Evolutionary conservation across 2,113 vertebrate genomes (phyloP).

Genomic region (Daubentonia madagascariensis): DNA sequence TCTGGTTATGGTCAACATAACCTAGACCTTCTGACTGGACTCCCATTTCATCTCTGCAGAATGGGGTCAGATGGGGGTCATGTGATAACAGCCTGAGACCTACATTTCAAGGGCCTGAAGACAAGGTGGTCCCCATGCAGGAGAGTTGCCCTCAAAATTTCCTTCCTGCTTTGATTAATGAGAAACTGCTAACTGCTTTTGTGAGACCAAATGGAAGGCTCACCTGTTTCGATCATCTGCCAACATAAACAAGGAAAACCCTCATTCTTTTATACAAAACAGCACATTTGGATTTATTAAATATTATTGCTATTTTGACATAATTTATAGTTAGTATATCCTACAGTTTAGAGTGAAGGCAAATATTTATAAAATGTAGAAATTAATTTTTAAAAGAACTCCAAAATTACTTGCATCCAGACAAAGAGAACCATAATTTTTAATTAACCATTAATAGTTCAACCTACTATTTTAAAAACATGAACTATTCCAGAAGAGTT

Average conservation of each 20-base stretch:
- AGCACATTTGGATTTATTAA: constrained; percentile 42
- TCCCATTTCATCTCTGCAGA: not conserved
- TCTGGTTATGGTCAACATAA: not conserved
- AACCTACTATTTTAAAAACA: not conserved
- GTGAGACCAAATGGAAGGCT: constrained; percentile 23
- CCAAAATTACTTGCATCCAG: constrained; percentile 2
- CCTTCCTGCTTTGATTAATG: not conserved
- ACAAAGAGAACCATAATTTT: constrained; percentile 13
- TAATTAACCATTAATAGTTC: not conserved
- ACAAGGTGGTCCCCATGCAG: not conserved
- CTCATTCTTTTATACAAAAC: constrained; percentile 29
- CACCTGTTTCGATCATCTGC: constrained; percentile 16
- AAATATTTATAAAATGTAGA: constrained; percentile 62
- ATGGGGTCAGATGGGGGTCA: not conserved
- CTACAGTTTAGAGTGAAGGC: constrained; percentile 14
- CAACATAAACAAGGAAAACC: constrained; percentile 48
- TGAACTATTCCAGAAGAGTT: not conserved
- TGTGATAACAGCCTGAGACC: not conserved
- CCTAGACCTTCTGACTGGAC: not conserved
- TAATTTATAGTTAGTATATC: constrained; percentile 22
- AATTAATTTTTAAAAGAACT: constrained; percentile 34
- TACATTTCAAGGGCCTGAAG: not conserved
- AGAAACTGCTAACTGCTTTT: constrained; percentile 26
- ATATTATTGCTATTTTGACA: constrained; percentile 55
- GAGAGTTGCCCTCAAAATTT: not conserved